A percentile compares a stretch with the other conserved stretches of the same genome.
Evolutionary conservation across 2,888 invertebrate genomes (phyloP).

Genomic region (Thalpophila matura): DNA sequence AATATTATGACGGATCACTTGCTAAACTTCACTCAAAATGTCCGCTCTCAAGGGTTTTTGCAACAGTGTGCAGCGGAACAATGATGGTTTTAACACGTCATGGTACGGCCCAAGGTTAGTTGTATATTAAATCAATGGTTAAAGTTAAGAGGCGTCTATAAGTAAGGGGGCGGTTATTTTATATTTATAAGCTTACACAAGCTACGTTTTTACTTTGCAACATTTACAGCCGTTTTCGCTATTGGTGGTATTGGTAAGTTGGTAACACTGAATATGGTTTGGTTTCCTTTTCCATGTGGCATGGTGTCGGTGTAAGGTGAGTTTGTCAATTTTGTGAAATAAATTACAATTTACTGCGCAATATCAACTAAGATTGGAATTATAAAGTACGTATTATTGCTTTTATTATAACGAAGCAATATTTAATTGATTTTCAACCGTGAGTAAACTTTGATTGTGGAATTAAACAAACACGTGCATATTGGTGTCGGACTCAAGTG

Average conservation of each 20-base stretch:
- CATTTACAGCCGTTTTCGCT: conserved; percentile 20
- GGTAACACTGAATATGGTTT: conserved; percentile 17
- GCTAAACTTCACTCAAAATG: no score
- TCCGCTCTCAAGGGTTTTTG: no score
- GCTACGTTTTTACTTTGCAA: conserved; percentile 8
- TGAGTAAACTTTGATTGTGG: conserved; percentile 22
- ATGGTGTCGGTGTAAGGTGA: conserved; percentile 90
- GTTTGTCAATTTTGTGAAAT: conserved; percentile 74
- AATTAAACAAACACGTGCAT: conserved; percentile 53
- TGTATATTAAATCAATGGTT: no score
- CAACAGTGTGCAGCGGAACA: no score
- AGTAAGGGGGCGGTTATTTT: no score
- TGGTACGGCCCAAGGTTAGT: no score
- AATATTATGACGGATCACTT: no score
- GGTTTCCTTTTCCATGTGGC: conserved; percentile 87
- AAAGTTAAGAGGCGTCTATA: no score
- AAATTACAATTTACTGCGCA: conserved; percentile 66
- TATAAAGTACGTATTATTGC: conserved; percentile 24
- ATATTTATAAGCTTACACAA: no score
- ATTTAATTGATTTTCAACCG: background rate
- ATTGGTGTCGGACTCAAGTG: conserved; percentile 28
- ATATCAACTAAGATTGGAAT: conserved; percentile 48
- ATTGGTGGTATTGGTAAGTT: no score
- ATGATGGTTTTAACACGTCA: no score
- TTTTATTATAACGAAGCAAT: conserved; percentile 14